Evolutionary conservation across 2,113 vertebrate species (phyloP).

Genomic region (Rattus rattus): DNA sequence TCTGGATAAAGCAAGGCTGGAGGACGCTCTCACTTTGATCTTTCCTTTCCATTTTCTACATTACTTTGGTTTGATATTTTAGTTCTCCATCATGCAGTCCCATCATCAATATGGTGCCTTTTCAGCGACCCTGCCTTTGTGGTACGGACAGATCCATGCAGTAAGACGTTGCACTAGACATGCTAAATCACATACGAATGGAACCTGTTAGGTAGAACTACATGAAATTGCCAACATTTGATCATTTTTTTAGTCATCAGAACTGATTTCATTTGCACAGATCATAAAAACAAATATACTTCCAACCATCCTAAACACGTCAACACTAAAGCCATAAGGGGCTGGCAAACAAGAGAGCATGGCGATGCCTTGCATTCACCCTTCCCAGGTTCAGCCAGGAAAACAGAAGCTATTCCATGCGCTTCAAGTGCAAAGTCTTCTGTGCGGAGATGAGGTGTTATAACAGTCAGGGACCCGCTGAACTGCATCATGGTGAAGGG

Average conservation of each 20-base stretch:
- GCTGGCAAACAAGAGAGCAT: not conserved
- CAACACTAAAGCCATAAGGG: not conserved
- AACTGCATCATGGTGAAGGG: not conserved
- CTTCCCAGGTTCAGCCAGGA: not conserved
- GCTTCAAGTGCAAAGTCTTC: not conserved
- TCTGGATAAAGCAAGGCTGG: constrained; percentile 42
- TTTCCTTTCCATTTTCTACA: not conserved
- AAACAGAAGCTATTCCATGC: not conserved
- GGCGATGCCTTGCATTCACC: not conserved
- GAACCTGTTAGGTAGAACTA: not conserved
- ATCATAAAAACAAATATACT: not conserved
- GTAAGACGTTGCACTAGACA: not conserved
- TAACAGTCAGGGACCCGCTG: no score
- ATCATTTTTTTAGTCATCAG: constrained; percentile 27
- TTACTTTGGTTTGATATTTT: constrained; percentile 42
- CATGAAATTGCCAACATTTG: not conserved
- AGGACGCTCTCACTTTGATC: constrained; percentile 56
- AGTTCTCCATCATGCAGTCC: not conserved
- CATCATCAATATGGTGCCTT: not conserved
- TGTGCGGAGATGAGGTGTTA: not conserved
- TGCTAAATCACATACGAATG: not conserved
- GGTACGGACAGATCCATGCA: not conserved
- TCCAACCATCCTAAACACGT: not conserved
- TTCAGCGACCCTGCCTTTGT: not conserved
- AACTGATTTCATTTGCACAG: not conserved